phyloP scores from a whole-genome alignment of 1,140 invertebrate species.

The Aporrectodea caliginosa region DNA sequence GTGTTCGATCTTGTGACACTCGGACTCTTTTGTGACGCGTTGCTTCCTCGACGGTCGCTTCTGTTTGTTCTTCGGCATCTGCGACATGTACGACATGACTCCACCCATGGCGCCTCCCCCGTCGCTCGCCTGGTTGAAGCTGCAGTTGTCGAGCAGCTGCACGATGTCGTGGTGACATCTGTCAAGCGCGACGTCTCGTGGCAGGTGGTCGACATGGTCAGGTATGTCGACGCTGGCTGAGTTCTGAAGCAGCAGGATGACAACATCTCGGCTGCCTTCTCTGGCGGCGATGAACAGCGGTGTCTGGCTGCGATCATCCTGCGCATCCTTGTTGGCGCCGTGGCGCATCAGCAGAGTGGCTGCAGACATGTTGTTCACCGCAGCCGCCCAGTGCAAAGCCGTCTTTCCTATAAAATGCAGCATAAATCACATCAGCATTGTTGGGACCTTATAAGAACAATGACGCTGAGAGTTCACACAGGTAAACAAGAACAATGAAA shows the following conservation, averaged over 20 bases:
- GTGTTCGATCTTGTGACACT: background rate
- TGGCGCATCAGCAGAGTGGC: constrained; percentile 83
- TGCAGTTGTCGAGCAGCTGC: constrained; percentile 79
- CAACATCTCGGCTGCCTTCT: constrained; percentile 87
- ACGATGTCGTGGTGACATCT: constrained; percentile 90
- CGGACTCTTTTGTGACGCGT: background rate
- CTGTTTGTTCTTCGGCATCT: background rate
- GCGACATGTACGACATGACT: background rate
- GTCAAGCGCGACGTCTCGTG: constrained; percentile 85
- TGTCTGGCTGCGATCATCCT: constrained; percentile 94
- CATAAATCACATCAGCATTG: too few species aligned
- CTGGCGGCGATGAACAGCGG: constrained; percentile 89
- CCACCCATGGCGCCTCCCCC: background rate
- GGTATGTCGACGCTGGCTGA: constrained; percentile 85
- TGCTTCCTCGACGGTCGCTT: background rate
- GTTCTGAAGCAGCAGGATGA: constrained; percentile 82
- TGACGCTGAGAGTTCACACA: too few species aligned
- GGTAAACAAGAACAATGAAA: too few species aligned
- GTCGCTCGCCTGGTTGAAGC: background rate
- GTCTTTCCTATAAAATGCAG: constrained; percentile 69
- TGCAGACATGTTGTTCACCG: constrained; percentile 91
- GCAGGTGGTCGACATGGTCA: constrained; percentile 93
- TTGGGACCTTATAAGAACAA: too few species aligned
- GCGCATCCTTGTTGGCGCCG: constrained; percentile 90
- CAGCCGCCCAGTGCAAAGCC: constrained; percentile 92